A percentile compares a stretch with the other conserved stretches of the same genome.
phyloP scores from a whole-genome alignment of 1,140 invertebrate genomes.

The Matsumurasca onukii region DNA sequence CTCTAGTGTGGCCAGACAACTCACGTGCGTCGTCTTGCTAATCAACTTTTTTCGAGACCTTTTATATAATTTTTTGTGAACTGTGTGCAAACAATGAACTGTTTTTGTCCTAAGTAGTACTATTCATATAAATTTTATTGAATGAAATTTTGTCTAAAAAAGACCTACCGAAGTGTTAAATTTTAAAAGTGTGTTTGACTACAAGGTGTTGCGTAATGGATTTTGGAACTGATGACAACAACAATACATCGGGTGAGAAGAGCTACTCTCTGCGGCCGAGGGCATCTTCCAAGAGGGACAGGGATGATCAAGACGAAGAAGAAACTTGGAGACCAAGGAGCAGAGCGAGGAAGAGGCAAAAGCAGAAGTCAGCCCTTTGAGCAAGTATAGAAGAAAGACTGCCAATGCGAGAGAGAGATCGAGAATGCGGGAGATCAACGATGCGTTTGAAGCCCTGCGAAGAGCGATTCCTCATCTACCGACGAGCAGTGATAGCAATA shows the following conservation, averaged over 20 bases:
- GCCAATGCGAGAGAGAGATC: slow-evolving; percentile 84
- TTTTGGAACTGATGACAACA: slow-evolving; percentile 42
- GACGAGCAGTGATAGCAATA: neutral
- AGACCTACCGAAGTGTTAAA: no score
- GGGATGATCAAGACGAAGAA: slow-evolving; percentile 38
- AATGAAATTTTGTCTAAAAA: no score
- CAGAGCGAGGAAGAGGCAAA: slow-evolving; percentile 49
- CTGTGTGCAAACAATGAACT: no score
- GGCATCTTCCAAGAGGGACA: slow-evolving; percentile 31
- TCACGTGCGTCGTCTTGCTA: no score
- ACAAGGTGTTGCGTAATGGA: no score
- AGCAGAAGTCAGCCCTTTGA: slow-evolving; percentile 77
- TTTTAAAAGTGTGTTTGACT: no score
- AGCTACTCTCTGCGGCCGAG: slow-evolving; percentile 40
- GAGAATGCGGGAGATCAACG: slow-evolving; percentile 86
- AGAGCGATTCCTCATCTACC: slow-evolving; percentile 63
- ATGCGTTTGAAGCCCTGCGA: slow-evolving; percentile 78
- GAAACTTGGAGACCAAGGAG: slow-evolving; percentile 33
- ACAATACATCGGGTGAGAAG: slow-evolving; percentile 39
- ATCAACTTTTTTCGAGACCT: no score
- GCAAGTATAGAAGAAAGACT: slow-evolving; percentile 85
- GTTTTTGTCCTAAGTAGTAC: no score
- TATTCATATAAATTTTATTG: no score
- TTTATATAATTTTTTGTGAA: no score
- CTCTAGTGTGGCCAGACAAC: no score